Percentiles rank a stretch among this genome's conserved stretches.
phyloP scores from a whole-genome alignment of 2,113 vertebrate species.

The Sinosuthora webbiana region DNA sequence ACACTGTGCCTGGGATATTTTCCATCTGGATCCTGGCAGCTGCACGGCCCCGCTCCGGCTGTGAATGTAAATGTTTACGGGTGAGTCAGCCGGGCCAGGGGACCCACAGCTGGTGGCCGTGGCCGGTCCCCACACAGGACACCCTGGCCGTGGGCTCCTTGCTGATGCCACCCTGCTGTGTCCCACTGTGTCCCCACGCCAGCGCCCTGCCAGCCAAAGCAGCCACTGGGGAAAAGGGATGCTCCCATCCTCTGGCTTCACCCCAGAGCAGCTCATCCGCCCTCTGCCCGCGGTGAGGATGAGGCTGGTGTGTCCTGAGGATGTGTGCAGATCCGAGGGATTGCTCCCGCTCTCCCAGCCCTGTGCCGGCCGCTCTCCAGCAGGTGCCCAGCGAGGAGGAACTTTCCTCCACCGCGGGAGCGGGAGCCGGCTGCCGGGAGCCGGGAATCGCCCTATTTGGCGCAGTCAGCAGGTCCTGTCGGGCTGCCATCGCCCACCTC shows the following conservation, averaged over 20 bases:
- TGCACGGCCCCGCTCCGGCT: background rate
- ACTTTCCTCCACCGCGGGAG: background rate
- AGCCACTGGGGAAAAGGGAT: rapidly evolving
- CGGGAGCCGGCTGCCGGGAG: background rate
- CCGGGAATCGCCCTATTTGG: background rate
- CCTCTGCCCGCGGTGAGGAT: background rate
- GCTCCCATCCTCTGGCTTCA: background rate
- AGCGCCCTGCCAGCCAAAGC: background rate
- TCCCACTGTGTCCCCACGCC: background rate
- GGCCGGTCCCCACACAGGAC: background rate
- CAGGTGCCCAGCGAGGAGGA: background rate
- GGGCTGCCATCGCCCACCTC: background rate
- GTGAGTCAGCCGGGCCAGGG: background rate
- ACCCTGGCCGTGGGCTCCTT: rapidly evolving
- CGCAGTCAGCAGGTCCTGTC: background rate
- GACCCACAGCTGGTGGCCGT: rapidly evolving
- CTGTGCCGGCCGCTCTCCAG: background rate
- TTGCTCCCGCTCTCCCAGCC: background rate
- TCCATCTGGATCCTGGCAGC: background rate
- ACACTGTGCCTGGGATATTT: background rate
- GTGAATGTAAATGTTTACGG: background rate
- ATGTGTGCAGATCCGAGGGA: background rate
- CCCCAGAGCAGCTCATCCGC: rapidly evolving
- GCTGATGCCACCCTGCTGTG: background rate
- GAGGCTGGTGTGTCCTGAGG: background rate